These are phyloP conservation scores for Anguilla anguilla DNA, from an alignment of 2,797 vertebrate species.

Conservation along the genomic window DNA sequence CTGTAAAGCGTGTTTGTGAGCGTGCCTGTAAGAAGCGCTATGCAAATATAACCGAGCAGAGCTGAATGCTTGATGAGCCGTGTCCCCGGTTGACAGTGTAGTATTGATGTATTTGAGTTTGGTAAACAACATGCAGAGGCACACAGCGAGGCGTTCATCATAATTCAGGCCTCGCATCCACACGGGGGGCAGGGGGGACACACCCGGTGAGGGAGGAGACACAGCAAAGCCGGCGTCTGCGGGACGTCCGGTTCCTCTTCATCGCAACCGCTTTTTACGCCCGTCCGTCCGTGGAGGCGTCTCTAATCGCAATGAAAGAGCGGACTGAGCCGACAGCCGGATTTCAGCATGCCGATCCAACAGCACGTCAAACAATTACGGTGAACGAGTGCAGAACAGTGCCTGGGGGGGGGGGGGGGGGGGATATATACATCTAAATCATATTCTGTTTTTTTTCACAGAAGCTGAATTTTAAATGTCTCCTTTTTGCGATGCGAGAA, in stretches of 20 bases:
- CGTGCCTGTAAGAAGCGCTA: too few species aligned
- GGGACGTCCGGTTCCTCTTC: background rate
- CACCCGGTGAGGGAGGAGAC: background rate
- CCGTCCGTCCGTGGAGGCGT: background rate
- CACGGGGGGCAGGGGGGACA: background rate
- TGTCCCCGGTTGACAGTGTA: background rate
- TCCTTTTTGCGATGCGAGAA: constrained; percentile 33
- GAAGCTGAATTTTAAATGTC: constrained; percentile 49
- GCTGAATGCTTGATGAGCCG: background rate
- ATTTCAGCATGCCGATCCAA: background rate
- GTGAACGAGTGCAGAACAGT: background rate
- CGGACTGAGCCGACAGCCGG: background rate
- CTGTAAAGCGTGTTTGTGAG: too few species aligned
- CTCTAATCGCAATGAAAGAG: background rate
- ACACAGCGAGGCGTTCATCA: background rate
- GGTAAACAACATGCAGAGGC: background rate
- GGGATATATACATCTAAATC: constrained; percentile 48
- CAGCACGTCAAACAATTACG: constrained; percentile 19
- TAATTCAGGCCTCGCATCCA: background rate
- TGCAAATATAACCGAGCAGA: background rate
- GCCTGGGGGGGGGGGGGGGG: background rate
- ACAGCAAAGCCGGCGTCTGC: background rate
- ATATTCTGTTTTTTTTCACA: constrained; percentile 37
- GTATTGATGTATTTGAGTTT: background rate
- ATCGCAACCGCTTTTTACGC: background rate